phyloP scores from a whole-genome alignment of 2,797 vertebrate species.

The Halcyon leucocephala region DNA sequence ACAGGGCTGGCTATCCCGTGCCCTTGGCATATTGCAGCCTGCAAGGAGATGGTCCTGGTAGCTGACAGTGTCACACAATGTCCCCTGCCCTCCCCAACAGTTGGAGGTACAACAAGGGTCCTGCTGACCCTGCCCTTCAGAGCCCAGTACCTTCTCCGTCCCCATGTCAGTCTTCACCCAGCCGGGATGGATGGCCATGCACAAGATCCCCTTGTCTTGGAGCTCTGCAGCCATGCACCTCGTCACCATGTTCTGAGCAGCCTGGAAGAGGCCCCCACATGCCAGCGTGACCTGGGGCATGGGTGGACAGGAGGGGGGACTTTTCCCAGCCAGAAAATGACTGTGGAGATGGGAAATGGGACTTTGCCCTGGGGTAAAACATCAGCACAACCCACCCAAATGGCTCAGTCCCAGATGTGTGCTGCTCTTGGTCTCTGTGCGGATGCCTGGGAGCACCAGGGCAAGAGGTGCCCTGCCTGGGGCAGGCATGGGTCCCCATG shows the following conservation, averaged over 20 bases:
- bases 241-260: slow-evolving; percentile 58
- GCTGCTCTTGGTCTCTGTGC: rapidly evolving
- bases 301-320: neutral
- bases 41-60: neutral
- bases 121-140: neutral
- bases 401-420: neutral
- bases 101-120: rapidly evolving
- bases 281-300: rapidly evolving
- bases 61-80: neutral
- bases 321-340: neutral
- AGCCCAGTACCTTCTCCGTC: slow-evolving; percentile 21
- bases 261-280: slow-evolving; percentile 14
- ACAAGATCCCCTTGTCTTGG: slow-evolving; percentile 43
- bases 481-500: neutral
- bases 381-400: neutral
- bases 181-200: slow-evolving; percentile 35
- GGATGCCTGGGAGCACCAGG: neutral
- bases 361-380: neutral
- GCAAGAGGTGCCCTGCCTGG: neutral
- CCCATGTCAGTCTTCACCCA: slow-evolving; percentile 70
- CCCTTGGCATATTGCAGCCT: neutral
- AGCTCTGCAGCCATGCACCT: slow-evolving; percentile 24
- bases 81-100: neutral
- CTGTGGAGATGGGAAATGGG: neutral
- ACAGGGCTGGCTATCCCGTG: neutral